Evolutionary conservation across 2,888 invertebrate genomes (phyloP), one percentile per base, ranked within the genome.

Genomic region (Spatulosminthurus flaviceps): DNA sequence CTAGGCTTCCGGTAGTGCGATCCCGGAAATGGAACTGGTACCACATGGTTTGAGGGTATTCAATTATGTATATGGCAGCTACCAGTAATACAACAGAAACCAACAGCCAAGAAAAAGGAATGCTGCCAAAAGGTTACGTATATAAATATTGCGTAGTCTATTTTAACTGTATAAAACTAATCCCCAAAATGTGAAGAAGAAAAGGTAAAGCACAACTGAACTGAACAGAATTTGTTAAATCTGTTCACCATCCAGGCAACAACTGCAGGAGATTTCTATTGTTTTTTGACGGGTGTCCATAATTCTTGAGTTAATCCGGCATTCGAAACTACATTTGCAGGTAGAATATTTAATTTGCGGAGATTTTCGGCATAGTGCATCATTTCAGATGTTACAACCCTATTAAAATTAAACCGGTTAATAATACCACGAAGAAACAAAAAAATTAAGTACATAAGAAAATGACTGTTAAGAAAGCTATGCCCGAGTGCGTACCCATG

Each of bases 291-390:
- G 28, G 70, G 72, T n/a, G 79, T 60, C 84, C 84, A 85, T 67
- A 85, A 80, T 75, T 85, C 84, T 72, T 85, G 84, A 5, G 85
- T 85, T 78, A 85, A 79, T 73, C 83, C 82, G 71, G 83, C 82
- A 61, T 85, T 84, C 42, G 84, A 84, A 34, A 83, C 83, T 34
- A 84, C 93, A 86, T 92, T 91, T 79, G 91, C 90, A 42, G 93
- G 93, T 86, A 95, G 89, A 41, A 94, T 92, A 87, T 93, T 92
- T 42, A 95, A 89, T 85, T 92, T 93, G 87, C 93, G 92, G 86
- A 96, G 90, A 79, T 95, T 95, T 89, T 95, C 94, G 86, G 95
- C 90, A 88, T 96, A 96, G 89, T 96, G 96, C 81, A 94, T 94
- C 86, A 96, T 89, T 89, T 96, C 96, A 11, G 95, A 94, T 43